A percentile compares a stretch with the other conserved stretches of the same genome.
These are phyloP conservation scores for Synanceia verrucosa DNA, from an alignment of 2,797 vertebrate species.

Conservation along the genomic window DNA sequence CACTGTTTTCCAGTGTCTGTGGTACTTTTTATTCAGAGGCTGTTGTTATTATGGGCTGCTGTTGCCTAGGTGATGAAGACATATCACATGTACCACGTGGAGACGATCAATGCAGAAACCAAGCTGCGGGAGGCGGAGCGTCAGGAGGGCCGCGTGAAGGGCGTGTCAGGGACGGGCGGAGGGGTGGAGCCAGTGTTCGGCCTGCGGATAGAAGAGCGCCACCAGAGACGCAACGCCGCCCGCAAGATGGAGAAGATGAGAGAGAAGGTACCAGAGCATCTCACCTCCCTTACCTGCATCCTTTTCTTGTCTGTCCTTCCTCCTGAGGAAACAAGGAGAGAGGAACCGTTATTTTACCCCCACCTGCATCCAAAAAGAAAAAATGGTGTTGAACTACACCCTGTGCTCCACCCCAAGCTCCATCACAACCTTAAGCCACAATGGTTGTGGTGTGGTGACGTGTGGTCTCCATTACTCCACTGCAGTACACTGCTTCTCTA, in stretches of 20 bases:
- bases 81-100: constrained; percentile 97
- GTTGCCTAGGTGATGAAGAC: constrained; percentile 96
- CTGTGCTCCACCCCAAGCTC: too few relatives aligned
- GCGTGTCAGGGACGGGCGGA: constrained; percentile 77
- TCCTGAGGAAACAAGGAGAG: neutral
- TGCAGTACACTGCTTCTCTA: too few relatives aligned
- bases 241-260: constrained; percentile 99
- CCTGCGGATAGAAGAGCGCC: constrained; percentile 93
- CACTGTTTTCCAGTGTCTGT: neutral
- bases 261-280: constrained; percentile 87
- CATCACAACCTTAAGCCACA: too few relatives aligned
- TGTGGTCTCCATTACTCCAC: too few relatives aligned
- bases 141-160: constrained; percentile 92
- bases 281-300: too few relatives aligned
- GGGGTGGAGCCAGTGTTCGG: constrained; percentile 93
- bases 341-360: too few relatives aligned
- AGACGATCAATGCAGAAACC: constrained; percentile 94
- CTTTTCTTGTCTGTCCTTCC: neutral
- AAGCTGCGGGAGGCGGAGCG: constrained; percentile 97
- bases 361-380: too few relatives aligned
- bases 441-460: too few relatives aligned
- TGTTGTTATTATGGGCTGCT: neutral
- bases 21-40: neutral
- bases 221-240: constrained; percentile 96
- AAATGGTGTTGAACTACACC: too few relatives aligned